Conservation (phyloP, 2,888 invertebrate genomes). For the Aricia artaxerxes region DNA sequence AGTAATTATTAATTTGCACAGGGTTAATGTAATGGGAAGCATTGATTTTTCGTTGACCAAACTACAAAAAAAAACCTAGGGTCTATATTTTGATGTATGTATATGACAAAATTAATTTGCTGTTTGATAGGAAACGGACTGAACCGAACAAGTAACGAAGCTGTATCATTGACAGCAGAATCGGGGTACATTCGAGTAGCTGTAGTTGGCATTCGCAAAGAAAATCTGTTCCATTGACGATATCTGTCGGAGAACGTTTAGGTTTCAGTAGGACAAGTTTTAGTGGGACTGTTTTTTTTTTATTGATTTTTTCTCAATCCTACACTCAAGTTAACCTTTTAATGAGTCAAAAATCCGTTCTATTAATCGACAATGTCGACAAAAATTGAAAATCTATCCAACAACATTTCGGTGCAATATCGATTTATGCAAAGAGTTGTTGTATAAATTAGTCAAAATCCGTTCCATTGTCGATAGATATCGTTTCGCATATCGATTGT, state of each 20-base stretch:
- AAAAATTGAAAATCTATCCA: not conserved
- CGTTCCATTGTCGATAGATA: slow-evolving; percentile 13
- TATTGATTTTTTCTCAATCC: too few relatives aligned
- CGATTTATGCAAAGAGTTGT: not conserved
- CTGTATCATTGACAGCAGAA: too few relatives aligned
- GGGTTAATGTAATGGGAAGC: not conserved
- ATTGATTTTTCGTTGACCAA: not conserved
- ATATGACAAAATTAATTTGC: too few relatives aligned
- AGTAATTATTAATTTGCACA: not conserved
- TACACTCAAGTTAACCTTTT: not conserved
- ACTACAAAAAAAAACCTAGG: too few relatives aligned
- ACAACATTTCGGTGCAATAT: not conserved
- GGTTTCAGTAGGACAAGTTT: not conserved
- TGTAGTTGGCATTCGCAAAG: too few relatives aligned
- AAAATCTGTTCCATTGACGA: not conserved
- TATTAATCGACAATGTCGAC: not conserved
- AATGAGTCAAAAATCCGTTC: not conserved
- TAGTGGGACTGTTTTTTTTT: not conserved
- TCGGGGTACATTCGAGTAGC: too few relatives aligned
- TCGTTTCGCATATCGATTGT: slow-evolving; percentile 16
- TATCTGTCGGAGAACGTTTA: not conserved
- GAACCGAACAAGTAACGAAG: too few relatives aligned
- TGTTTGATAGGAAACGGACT: too few relatives aligned
- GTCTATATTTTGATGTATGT: too few relatives aligned
- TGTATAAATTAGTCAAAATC: not conserved